Evolutionary conservation across 1,140 invertebrate genomes (phyloP), one percentile per base, ranked within the genome.

Genomic region (Matsumurasca onukii): DNA sequence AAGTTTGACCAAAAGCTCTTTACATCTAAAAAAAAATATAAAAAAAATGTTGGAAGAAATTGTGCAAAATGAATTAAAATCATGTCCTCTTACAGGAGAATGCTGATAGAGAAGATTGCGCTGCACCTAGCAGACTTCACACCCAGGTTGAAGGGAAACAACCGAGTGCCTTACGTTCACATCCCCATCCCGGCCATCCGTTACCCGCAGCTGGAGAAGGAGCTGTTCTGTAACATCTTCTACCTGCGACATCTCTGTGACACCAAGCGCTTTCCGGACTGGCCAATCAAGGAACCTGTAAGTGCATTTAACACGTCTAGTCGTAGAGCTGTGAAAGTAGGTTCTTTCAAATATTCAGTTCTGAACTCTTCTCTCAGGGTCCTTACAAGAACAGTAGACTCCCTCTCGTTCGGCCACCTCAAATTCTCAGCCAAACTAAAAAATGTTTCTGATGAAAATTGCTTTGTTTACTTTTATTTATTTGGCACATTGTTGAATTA

Each of bases 161-260:
- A 94, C 0, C 89, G 95, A 82, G 93, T 97, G 0, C 83, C 96
- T 51, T 99, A 99, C 82, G 94, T 97, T 63, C 99, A 99, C 79
- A 93, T 98, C 76, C 91, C 97, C 20, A 98, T 99, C 75, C 97
- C 98, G 45, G 90, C 92, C 13, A 89, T 99, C 30, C 87, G 90
- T 69, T 99, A 98, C 86, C 94, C 95, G 22, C 96, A 98, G 82
- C 82, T 99, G 69, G 92, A 97, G 75, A 87, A 91, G 75, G 98
- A 99, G 86, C 85, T 99, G 15, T 99, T 99, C 84, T 99, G 98
- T 80, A 97, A 98, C 81, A 97, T 98, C 77, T 99, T 98, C 82
- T 99, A 99, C 81, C 83, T 99, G 69, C 84, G 95, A 17, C 97
- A 99, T 83, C 84, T 99, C 57, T 98, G 97, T 82, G 96, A 99